Evolutionary conservation across 1,140 invertebrate species (phyloP).

Genomic region (Zaprionus kolodkinae): DNA sequence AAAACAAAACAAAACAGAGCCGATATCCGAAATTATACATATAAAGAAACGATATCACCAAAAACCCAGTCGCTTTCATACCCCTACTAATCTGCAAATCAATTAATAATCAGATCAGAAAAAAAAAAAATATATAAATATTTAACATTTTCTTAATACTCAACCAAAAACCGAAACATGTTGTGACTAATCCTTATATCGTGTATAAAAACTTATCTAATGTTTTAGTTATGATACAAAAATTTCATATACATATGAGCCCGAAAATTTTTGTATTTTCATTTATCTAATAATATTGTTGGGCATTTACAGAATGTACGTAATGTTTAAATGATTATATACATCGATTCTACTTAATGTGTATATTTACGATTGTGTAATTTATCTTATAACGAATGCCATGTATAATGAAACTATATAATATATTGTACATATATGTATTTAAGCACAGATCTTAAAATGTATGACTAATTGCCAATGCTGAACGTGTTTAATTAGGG

Average conservation of each 20-base stretch:
- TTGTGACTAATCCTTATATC: conserved; percentile 8
- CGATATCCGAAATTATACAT: conserved; percentile 59
- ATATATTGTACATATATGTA: conserved; percentile 28
- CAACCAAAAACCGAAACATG: conserved; percentile 4
- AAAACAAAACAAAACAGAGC: conserved; percentile 52
- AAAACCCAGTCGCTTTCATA: conserved; percentile 61
- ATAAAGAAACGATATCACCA: conserved; percentile 64
- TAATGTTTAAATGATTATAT: conserved; percentile 11
- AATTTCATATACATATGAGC: conserved; percentile 9
- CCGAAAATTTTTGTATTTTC: conserved; percentile 19
- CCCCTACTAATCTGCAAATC: conserved; percentile 41
- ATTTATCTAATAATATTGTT: conserved; percentile 25
- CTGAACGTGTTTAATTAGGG: conserved; percentile 28
- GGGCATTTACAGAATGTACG: conserved; percentile 39
- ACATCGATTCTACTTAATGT: conserved; percentile 2
- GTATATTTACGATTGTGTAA: conserved; percentile 27
- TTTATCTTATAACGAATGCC: conserved; percentile 31
- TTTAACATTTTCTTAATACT: neutral
- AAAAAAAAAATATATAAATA: neutral
- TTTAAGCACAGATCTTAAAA: conserved; percentile 17
- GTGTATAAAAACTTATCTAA: conserved; percentile 9
- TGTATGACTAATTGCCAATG: conserved; percentile 13
- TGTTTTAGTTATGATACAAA: conserved; percentile 13
- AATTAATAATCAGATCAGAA: neutral
- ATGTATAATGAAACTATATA: conserved; percentile 21